These are phyloP conservation scores for Cnemophilus loriae DNA, from an alignment of 2,113 vertebrate species.

Conservation along the genomic window DNA sequence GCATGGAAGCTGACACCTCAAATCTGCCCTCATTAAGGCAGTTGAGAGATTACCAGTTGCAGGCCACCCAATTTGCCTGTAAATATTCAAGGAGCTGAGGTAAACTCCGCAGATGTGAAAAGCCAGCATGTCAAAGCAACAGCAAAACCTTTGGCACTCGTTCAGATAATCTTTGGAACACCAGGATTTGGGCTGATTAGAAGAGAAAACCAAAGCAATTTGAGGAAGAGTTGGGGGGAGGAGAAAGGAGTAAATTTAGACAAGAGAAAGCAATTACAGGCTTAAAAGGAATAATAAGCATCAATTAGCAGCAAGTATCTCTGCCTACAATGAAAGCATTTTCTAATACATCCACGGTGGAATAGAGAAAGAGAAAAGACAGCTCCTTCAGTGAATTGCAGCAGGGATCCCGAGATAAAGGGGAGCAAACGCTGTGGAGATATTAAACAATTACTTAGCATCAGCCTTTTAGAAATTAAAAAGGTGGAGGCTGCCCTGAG, in stretches of 20 bases:
- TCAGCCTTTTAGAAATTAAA: constrained; percentile 34
- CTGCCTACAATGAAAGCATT: constrained; percentile 58
- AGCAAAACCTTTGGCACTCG: neutral
- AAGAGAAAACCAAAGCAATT: constrained; percentile 46
- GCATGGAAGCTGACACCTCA: neutral
- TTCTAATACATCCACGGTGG: constrained; percentile 41
- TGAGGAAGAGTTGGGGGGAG: neutral
- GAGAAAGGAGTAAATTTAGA: constrained; percentile 46
- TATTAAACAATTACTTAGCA: constrained; percentile 56
- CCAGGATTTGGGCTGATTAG: constrained; percentile 55
- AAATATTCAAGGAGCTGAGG: constrained; percentile 14
- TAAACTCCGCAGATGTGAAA: neutral
- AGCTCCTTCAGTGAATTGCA: neutral
- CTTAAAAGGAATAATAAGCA: constrained; percentile 69
- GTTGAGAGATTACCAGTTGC: constrained; percentile 7
- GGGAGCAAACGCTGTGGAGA: constrained; percentile 16
- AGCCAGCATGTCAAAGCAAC: neutral
- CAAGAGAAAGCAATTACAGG: constrained; percentile 66
- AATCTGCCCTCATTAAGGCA: constrained; percentile 29
- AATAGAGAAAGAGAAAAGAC: constrained; percentile 43
- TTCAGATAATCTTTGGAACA: constrained; percentile 1
- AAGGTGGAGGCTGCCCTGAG: constrained; percentile 18
- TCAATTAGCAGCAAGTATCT: constrained; percentile 68
- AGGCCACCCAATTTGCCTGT: neutral
- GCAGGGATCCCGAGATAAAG: constrained; percentile 63